Conservation (phyloP, 2,113 vertebrate genomes). For the Phrynosoma blainvillii region DNA sequence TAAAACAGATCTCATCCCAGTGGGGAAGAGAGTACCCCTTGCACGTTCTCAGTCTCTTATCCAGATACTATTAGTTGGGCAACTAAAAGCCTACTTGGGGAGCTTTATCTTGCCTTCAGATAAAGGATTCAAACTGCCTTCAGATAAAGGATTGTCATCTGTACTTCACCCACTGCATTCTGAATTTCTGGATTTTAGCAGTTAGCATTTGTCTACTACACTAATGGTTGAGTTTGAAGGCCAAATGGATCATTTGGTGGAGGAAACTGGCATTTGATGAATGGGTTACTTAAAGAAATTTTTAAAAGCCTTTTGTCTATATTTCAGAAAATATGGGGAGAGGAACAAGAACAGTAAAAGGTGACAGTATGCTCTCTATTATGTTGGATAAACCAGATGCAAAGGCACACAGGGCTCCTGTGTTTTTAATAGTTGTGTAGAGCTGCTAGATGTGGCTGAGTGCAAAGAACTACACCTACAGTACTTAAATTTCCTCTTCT, state of each 20-base stretch:
- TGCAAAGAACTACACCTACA: neutral
- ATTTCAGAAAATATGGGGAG: neutral
- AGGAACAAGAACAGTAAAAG: neutral
- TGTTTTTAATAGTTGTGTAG: neutral
- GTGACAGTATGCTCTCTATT: neutral
- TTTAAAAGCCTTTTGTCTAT: no score
- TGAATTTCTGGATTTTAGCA: no score
- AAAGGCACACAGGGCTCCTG: neutral
- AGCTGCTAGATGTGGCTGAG: neutral
- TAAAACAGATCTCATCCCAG: neutral
- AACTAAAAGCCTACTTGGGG: neutral
- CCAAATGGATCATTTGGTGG: no score
- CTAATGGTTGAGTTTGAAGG: no score
- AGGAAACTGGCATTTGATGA: no score
- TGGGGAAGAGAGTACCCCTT: neutral
- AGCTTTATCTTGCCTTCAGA: neutral
- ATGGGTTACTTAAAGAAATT: no score
- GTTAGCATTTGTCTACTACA: no score
- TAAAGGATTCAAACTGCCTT: neutral
- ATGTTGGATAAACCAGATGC: neutral
- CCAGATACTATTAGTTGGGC: neutral
- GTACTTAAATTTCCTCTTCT: neutral
- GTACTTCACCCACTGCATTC: no score
- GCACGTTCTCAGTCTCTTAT: neutral
- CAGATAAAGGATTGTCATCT: neutral